Evolutionary conservation across 2,797 vertebrate genomes (phyloP), one percentile per base, ranked within the genome.

Genomic region (Channallabes apus): DNA sequence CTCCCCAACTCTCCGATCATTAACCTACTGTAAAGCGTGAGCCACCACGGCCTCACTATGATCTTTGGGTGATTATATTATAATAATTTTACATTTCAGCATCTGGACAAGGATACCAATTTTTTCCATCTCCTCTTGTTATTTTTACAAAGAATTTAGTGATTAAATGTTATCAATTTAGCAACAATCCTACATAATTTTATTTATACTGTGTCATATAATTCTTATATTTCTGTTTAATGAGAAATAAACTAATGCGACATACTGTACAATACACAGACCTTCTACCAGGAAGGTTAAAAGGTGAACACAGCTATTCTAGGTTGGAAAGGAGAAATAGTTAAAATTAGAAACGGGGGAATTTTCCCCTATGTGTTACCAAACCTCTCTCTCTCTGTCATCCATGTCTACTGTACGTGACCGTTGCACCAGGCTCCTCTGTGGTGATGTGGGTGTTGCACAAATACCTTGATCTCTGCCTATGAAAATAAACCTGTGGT

Each of bases 361-460:
- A 77, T 58, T 69, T 41, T 15, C 85, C 51, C 65, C 32, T 85
- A 69, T 58, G 73, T 64, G 69, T 41, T 32, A 58, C 11, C 46
- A 76, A 82, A 46, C 18, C 0, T 58, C 54, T 14, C 12, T 17
- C 22, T 29, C 51, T 41, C 69, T 51, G 65, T 14, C n/a, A 61
- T 72, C 69, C 12, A 20, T 80, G 83, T 65, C 27, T 88, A 83
- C n/a, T n/a, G n/a, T n/a, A n/a, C 83, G 77, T 88, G 87, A 88
- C 87, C 59, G 20, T 6, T 5, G 75, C 32, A 38, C 46, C 82
- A 62, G 62, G 61, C 68, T 4, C 32, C 27, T 17, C 35, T 76
- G 24, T 29, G 83, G 85, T 87, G 83, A 88, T 89, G 68, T 84
- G 85, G 87, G 88, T 82, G 51, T 22, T 27, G 67, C 72, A 78